A percentile compares a stretch with the other conserved stretches of the same genome.
These are phyloP conservation scores for Sebastes steindachneri DNA, from an alignment of 2,797 vertebrate species.

Conservation along the genomic window DNA sequence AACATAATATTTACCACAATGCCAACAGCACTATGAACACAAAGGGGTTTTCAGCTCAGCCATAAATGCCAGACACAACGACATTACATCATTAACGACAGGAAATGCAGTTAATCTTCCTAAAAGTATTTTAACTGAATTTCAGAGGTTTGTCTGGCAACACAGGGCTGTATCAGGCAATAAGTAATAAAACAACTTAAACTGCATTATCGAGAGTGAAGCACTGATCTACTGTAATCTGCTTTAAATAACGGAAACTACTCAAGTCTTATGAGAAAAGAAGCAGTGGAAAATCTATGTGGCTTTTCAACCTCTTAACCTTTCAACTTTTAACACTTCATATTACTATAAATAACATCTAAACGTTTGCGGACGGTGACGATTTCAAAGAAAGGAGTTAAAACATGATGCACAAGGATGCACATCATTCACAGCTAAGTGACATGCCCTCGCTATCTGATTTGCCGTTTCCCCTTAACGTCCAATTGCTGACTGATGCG, in stretches of 20 bases:
- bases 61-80: neutral
- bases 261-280: neutral
- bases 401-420: neutral
- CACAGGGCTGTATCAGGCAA: neutral
- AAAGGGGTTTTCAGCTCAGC: constrained; percentile 9
- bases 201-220: neutral
- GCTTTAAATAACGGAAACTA: neutral
- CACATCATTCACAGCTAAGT: neutral
- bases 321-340: neutral
- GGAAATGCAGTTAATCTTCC: neutral
- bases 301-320: neutral
- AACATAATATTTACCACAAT: neutral
- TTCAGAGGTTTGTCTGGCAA: neutral
- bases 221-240: neutral
- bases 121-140: neutral
- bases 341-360: neutral
- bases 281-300: neutral
- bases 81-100: neutral
- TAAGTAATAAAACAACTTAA: neutral
- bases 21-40: neutral
- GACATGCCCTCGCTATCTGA: constrained; percentile 57
- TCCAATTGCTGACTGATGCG: constrained; percentile 19
- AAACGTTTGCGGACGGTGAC: neutral
- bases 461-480: constrained; percentile 52
- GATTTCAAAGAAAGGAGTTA: neutral